Evolutionary conservation across 2,797 vertebrate species (phyloP), one percentile per base, ranked within the genome.

Genomic region (Pantherophis vulpinus): DNA sequence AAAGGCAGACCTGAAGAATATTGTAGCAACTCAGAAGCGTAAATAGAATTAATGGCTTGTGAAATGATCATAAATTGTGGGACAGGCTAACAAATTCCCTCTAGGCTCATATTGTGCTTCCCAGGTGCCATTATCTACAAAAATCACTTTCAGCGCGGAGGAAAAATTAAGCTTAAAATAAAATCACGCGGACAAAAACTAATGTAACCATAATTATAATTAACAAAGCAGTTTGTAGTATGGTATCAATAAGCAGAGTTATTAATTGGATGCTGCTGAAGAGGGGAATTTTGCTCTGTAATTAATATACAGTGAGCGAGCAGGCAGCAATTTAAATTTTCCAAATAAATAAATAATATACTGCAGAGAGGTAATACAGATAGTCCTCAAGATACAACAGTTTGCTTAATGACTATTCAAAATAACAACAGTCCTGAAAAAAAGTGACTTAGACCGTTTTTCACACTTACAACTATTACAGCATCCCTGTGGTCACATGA

Each of bases 151-250:
- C 92, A 91, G 92, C 91, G 94, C 92, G 4, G 7, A 86, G 83
- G 7, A 27, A 70, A 37, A 93, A 79, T 87, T 66, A 95, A 91
- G 90, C 94, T 95, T 94, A 95, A 96, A 97, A 94, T 90, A 95
- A 91, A 89, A 90, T 29, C 27, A 87, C 91, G 86, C 94, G 92
- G 93, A 91, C 89, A 95, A 94, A 96, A 96, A 94, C 93, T 94
- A 95, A 95, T 95, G 95, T 96, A 96, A 94, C 74, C 70, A 94
- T 91, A 88, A n/a, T 88, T 93, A 94, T 95, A 95, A 95, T 96
- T 94, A 97, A 96, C 86, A 94, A 92, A 94, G 23, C 51, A 74
- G n/a, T 54, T 91, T 92, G 61, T 42, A 91, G 27, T 13, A 63
- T 4, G 3, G 93, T 4, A 58, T 55, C 89, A 95, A 92, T 0